A percentile compares a stretch with the other conserved stretches of the same genome.
Evolutionary conservation across 2,113 vertebrate genomes (phyloP).

Genomic region (Pyxicephalus adspersus): DNA sequence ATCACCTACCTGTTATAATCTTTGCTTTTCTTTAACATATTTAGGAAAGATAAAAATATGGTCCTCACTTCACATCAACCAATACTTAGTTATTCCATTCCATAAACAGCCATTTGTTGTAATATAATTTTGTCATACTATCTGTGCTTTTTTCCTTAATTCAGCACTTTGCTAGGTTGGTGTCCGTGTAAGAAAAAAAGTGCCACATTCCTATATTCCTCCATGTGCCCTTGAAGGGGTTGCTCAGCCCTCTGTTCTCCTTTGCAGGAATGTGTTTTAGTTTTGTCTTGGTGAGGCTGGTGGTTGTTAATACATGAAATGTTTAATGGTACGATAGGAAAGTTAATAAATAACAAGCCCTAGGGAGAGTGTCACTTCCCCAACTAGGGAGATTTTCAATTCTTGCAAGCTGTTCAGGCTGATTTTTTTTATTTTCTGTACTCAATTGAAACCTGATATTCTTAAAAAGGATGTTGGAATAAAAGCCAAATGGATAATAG

Average conservation of each 20-base stretch:
- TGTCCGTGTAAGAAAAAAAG: too few relatives aligned
- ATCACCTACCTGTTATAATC: too few relatives aligned
- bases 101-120: too few relatives aligned
- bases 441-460: neutral
- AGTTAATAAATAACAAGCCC: slow-evolving; percentile 43
- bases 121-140: too few relatives aligned
- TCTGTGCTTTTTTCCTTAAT: too few relatives aligned
- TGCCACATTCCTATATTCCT: too few relatives aligned
- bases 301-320: neutral
- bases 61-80: too few relatives aligned
- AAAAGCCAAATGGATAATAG: neutral
- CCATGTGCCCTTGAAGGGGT: neutral
- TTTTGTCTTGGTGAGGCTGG: neutral
- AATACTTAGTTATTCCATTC: too few relatives aligned
- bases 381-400: neutral
- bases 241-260: neutral
- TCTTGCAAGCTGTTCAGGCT: neutral
- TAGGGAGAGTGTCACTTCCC: neutral
- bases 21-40: too few relatives aligned
- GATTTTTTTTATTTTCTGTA: neutral
- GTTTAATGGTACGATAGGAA: slow-evolving; percentile 24
- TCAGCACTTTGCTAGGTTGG: too few relatives aligned
- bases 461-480: neutral
- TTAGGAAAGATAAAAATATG: too few relatives aligned
- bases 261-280: neutral